Evolutionary conservation across 2,797 vertebrate species (phyloP), one percentile per base, ranked within the genome.

Genomic region (Cichlasoma orientale): DNA sequence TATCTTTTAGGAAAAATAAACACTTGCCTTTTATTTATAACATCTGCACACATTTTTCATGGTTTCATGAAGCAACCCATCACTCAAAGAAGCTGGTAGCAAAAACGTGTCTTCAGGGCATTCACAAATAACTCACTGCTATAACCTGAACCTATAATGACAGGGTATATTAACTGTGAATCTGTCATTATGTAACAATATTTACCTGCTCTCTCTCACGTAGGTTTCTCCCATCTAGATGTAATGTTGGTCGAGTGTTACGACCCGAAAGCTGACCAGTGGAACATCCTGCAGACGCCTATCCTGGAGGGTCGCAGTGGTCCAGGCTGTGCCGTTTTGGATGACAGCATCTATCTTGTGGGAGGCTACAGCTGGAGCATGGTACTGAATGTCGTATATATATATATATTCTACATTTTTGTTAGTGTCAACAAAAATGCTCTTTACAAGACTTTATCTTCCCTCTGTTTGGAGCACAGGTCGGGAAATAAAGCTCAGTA

Each of bases 361-460:
- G 98, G 98, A 21, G 98, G 98, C 87, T 99, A 99, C 92, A 99
- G 98, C 93, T 99, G 98, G 98, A 99, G 98, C 90, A 99, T 99
- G 98, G 98, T 99, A 88, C 55, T 29, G 41, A 41, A 93, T 4
- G 85, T 19, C 23, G 9, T 54, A 21, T 19, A 36, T 58, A 13
- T n/a, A 0, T 3, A 19, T 29, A 13, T 57, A 5, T n/a, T 52
- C 6, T 21, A 25, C 6, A 55, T 47, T 53, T 63, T 71, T 25
- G 4, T 52, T 57, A 7, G 2, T n/a, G 14, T 68, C 10, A 66
- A 25, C 31, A 41, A 70, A 38, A 21, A 23, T 23, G 18, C 18
- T 47, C 13, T 44, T 47, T 29, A 47, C 41, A 47, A 36, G 10
- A 12, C 18, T 58, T 44, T 16, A 44, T 47, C 16, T 18, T 16